These are phyloP conservation scores for Cantharis nigra DNA, from an alignment of 2,888 invertebrate genomes.

Conservation along the genomic window DNA sequence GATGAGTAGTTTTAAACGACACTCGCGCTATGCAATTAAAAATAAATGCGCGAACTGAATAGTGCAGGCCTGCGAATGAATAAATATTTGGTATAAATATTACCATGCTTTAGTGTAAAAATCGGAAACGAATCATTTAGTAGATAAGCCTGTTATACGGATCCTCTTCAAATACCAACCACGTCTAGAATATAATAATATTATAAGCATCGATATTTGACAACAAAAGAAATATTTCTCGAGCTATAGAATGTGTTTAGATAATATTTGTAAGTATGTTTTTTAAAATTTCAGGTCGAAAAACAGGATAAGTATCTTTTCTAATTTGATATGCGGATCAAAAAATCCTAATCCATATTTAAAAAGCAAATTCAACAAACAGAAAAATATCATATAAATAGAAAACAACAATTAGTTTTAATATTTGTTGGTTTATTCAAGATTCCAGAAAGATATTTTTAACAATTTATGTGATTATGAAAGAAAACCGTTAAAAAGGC, in stretches of 20 bases:
- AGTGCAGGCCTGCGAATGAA: too few species aligned
- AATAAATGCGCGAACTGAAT: background rate
- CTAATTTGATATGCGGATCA: background rate
- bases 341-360: background rate
- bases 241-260: background rate
- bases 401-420: background rate
- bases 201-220: background rate
- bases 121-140: too few species aligned
- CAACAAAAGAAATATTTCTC: background rate
- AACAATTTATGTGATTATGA: background rate
- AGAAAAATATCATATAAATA: background rate
- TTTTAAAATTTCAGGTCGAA: background rate
- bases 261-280: background rate
- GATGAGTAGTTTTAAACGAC: background rate
- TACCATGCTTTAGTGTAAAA: too few species aligned
- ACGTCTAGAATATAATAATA: background rate
- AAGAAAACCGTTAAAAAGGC: background rate
- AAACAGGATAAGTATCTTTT: background rate
- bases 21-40: background rate
- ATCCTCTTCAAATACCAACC: too few species aligned
- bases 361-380: background rate
- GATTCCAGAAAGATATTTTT: background rate
- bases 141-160: too few species aligned
- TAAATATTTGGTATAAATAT: too few species aligned
- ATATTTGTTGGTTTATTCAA: background rate